phyloP scores from a whole-genome alignment of 2,797 vertebrate genomes.

The Morus bassanus region DNA sequence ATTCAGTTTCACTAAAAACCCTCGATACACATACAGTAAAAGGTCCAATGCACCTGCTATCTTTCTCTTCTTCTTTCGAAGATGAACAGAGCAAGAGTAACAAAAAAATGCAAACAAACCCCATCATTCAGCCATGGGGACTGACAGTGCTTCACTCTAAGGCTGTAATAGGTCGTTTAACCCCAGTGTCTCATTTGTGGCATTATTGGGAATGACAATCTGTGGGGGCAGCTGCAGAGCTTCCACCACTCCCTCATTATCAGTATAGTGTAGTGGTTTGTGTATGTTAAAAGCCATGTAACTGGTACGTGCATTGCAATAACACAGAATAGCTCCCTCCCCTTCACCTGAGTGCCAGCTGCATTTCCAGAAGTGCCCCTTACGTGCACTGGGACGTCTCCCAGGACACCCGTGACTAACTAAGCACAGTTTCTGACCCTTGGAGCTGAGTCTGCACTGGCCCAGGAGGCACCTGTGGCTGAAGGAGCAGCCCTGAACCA shows the following conservation, averaged over 20 bases:
- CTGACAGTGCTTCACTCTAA: background rate
- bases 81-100: background rate
- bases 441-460: background rate
- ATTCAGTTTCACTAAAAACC: background rate
- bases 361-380: background rate
- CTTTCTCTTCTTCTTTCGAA: background rate
- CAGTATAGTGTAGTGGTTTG: background rate
- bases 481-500: background rate
- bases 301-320: fast-evolving
- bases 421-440: background rate
- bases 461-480: background rate
- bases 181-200: background rate
- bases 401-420: background rate
- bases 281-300: fast-evolving
- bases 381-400: background rate
- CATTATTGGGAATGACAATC: background rate
- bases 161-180: background rate
- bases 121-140: background rate
- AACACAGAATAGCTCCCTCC: background rate
- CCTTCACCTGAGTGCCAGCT: background rate
- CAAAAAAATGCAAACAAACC: background rate
- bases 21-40: fast-evolving
- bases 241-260: background rate
- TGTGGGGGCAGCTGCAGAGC: background rate
- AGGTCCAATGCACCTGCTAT: background rate